Base-by-base conservation (phyloP, 1,140 invertebrate species). In the Hyphantria cunea region DNA sequence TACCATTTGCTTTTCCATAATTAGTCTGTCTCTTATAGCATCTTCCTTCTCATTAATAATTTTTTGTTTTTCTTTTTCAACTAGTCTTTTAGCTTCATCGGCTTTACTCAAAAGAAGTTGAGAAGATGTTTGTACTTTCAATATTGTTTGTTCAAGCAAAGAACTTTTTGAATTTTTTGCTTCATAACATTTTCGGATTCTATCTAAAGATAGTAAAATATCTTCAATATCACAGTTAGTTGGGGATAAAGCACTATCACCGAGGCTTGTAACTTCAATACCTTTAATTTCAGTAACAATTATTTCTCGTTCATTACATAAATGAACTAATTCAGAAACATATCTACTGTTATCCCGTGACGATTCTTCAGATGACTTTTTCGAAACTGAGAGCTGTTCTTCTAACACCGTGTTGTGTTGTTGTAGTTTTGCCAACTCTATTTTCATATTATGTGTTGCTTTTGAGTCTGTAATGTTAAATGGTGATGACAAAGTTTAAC, bases 371-470 rank as follows among this genome's bases (percentile, higher is more conserved):
- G 52, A 67, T 56, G 73, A 67, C 49, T 74, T 32, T 62, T 71
- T 79, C 12, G 73, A 76, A 12, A 53, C 41, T 10, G 79, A 82
- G 61, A 86, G 58, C 66, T 85, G 66, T 58, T 75, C 61, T 73
- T 82, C 76, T 55, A 87, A 63, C 41, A 64, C 51, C 6, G 52
- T 31, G 55, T 86, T 86, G 41, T 76, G 61, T 55, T 73, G 67
- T 69, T 83, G 71, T 48, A 87, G 58, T 60, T 78, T 74, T 5
- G 74, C 75, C 64, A 85, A 42, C 66, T 87, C 85, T 54, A 82
- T 72, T 68, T 76, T 83, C 71, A 90, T 86, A 62, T 90, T 84
- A 67, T 89, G 87, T 8, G 80, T 82, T 48, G 86, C 83, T 67
- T 75, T 86, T 5, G 84, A 86, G 70, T 90, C 87, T 90, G 70